phyloP scores from a whole-genome alignment of 2,888 invertebrate genomes.

The Salticus scenicus region DNA sequence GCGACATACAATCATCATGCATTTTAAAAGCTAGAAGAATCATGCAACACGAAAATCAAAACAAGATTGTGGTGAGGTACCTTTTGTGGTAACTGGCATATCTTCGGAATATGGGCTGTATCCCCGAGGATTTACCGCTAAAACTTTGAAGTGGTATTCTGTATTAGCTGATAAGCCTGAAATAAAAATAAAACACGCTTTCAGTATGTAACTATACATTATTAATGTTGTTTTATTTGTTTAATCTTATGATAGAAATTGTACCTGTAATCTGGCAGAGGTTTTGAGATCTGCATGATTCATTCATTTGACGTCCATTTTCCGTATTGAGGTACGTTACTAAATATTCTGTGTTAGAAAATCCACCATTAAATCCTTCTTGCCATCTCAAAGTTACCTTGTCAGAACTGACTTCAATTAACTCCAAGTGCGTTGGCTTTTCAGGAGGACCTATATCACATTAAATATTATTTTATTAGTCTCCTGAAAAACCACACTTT shows the following conservation, averaged over 20 bases:
- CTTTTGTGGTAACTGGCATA: conserved; percentile 86
- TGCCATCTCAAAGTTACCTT: conserved; percentile 89
- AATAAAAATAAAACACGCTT: conserved; percentile 18
- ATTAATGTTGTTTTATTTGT: neutral
- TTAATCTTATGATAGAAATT: neutral
- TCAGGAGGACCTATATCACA: conserved; percentile 83
- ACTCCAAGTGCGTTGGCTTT: conserved; percentile 83
- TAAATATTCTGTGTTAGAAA: conserved; percentile 81
- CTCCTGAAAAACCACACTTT: neutral
- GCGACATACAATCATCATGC: neutral
- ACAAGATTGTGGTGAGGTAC: too few relatives aligned
- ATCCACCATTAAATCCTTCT: conserved; percentile 92
- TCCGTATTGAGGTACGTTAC: conserved; percentile 89
- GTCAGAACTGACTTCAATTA: conserved; percentile 85
- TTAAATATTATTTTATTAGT: neutral
- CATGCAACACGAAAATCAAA: neutral
- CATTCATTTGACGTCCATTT: conserved; percentile 76
- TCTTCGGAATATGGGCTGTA: conserved; percentile 91
- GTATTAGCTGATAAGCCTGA: conserved; percentile 87
- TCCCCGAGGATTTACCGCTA: conserved; percentile 77
- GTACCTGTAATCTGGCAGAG: conserved; percentile 87
- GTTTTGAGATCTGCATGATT: conserved; percentile 84
- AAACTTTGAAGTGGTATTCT: conserved; percentile 88
- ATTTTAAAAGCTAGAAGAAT: neutral
- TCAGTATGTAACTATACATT: neutral